Base-by-base conservation (phyloP, 2,888 invertebrate species). In the Automeris io region DNA sequence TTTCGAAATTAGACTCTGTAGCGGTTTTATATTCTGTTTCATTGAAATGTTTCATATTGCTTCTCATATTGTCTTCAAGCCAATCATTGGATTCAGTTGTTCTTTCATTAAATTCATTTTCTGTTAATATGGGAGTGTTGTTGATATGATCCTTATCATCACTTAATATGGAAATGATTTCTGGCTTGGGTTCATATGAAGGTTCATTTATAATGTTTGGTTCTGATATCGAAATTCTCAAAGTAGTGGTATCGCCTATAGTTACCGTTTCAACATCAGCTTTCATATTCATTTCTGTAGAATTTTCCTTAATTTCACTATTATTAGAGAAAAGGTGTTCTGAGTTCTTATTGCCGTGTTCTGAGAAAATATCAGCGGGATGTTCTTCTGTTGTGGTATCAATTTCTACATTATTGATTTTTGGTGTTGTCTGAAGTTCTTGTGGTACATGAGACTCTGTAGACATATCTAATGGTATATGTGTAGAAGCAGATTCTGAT, bases 171-270 rank as follows among this genome's bases (percentile, higher is more conserved):
- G 73, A 65, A 48, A 68, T 61, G 18, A 73, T 61, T 45, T 73
- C 70, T 2, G 72, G 65, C 46, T 63, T 68, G 1, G 67, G 52
- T 50, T 70, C 70, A 40, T 69, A 64, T n/a, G 71, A 63, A 9
- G 69, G 59, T 25, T 70, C 70, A 41, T 63, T 67, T 36, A 64
- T 64, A 22, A 61, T 49, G 39, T 69, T 64, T 33, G 63, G 58
- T 42, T 71, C 70, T 2, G 66, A 64, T 43, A 66, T 50, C 1
- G 66, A 66, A 22, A 63, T 51, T 49, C 52, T 64, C n/a, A 43
- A 37, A 18, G 71, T 72, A 5, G 67, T 66, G 1, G 46, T 57
- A 44, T 66, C 59, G 4, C 42, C 37, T 39, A 29, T 32, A 33
- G 29, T 26, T 37, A 49, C 59, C 32, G 43, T 33, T 42, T 53